Base-by-base conservation (phyloP, 2,113 vertebrate species). In the Bungarus multicinctus region DNA sequence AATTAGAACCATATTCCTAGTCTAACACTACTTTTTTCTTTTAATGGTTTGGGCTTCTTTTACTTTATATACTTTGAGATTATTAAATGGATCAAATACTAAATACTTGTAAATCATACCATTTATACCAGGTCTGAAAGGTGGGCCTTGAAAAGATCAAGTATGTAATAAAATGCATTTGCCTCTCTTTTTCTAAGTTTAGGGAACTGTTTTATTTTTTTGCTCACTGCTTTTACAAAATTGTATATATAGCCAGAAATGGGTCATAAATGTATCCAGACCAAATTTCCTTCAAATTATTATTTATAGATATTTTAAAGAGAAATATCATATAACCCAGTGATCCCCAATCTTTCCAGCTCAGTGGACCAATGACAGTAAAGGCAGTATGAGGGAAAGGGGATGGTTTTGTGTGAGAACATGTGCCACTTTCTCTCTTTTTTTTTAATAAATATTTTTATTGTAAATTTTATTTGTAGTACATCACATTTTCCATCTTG, bases 161-260 rank as follows among this genome's bases (percentile, higher is more conserved):
- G 34, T 45, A 86, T 30, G 47, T 58, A 87, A 64, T 91, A 85
- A n/a, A 91, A 91, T 91, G 47, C 43, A 87, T n/a, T 60, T 91
- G 27, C 30, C 30, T 86, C 22, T 7, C 30, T 43, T 87, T 58
- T n/a, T 16, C 16, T 91, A 57, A 60, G 11, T 34, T 50, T 91
- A 34, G 45, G 55, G 27, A 34, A 55, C 85, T 60, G 2, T 60
- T 43, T 34, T 69, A 14, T 52, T 34, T 74, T 50, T 74, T 53
- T 27, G 22, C 16, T 69, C 64, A 81, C 25, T 39, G 9, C 5
- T 69, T 52, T 69, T 34, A 3, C 43, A 64, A 52, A 87, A 64
- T 86, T 39, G 18, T 23, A 43, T 52, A 92, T 64, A 30, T 60
- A 60, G 57, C 45, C n/a, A 88, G 12, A 64, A 92, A 92, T 53